A percentile compares a stretch with the other conserved stretches of the same genome.
Conservation (phyloP, 1,140 invertebrate species). For the Venustaconcha ellipsiformis region DNA sequence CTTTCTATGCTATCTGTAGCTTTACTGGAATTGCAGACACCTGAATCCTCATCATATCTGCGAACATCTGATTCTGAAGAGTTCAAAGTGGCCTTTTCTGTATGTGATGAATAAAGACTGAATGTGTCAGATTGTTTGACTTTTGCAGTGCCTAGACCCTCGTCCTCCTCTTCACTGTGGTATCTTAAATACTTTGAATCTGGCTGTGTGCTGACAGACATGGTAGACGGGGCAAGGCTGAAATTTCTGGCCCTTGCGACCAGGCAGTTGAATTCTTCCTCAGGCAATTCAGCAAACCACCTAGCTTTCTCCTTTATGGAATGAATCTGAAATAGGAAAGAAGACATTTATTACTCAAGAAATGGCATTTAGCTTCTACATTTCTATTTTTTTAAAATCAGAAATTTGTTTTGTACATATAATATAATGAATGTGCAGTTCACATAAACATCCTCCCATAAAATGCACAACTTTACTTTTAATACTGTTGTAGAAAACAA, state of each 20-base stretch:
- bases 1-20: conserved; percentile 43
- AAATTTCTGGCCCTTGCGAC: conserved; percentile 52
- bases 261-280: conserved; percentile 51
- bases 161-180: conserved; percentile 35
- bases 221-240: conserved; percentile 49
- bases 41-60: conserved; percentile 37
- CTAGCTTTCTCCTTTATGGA: conserved; percentile 52
- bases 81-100: conserved; percentile 2
- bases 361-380: conserved; percentile 7
- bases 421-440: too few relatives aligned
- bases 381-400: too few relatives aligned
- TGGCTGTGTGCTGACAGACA: background rate
- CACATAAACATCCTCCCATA: too few relatives aligned
- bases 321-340: conserved; percentile 48
- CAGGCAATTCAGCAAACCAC: conserved; percentile 50
- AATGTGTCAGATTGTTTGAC: background rate
- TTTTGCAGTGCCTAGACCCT: background rate
- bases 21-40: conserved; percentile 47
- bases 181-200: too few relatives aligned
- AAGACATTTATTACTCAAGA: conserved; percentile 36
- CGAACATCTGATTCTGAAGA: conserved; percentile 8
- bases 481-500: too few relatives aligned
- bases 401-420: too few relatives aligned
- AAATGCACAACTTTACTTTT: too few relatives aligned
- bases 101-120: background rate